Conservation (phyloP, 2,113 vertebrate genomes). For the Cyprinodon brontotheroides region DNA sequence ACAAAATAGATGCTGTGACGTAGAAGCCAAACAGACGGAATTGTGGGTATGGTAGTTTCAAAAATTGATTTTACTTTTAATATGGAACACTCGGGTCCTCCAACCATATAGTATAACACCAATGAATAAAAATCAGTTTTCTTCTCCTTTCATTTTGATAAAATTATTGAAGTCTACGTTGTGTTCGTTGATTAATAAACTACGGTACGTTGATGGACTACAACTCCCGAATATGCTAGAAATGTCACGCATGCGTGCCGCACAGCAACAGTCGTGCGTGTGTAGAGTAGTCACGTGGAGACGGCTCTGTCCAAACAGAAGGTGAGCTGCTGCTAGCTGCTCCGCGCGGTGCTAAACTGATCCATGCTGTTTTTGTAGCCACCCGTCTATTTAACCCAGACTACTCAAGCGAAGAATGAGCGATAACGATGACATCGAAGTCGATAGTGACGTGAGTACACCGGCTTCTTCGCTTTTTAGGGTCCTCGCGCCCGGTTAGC, state of each 20-base stretch:
- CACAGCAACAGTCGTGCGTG: constrained; percentile 44
- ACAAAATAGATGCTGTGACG: constrained; percentile 1
- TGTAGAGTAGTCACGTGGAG: constrained; percentile 80
- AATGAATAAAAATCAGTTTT: neutral
- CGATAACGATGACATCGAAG: constrained; percentile 99
- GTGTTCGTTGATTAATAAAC: neutral
- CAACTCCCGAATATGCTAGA: constrained; percentile 46
- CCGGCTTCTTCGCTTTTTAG: constrained; percentile 9
- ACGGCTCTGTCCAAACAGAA: constrained; percentile 65
- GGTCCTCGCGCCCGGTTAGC: constrained; percentile 38
- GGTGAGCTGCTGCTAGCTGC: constrained; percentile 54
- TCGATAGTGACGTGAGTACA: constrained; percentile 97
- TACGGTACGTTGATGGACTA: neutral
- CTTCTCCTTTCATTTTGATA: neutral
- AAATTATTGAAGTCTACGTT: neutral
- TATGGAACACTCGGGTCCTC: neutral
- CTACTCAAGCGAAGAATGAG: constrained; percentile 88
- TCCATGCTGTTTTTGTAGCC: constrained; percentile 78
- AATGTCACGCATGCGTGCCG: constrained; percentile 31
- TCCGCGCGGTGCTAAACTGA: constrained; percentile 61
- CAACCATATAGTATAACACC: neutral
- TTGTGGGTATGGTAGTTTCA: constrained; percentile 66
- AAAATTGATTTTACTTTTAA: rapidly evolving
- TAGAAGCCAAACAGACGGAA: rapidly evolving
- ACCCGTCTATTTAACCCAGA: constrained; percentile 63